These are phyloP conservation scores for Bhutanitis thaidina DNA, from an alignment of 2,888 invertebrate genomes.

Conservation along the genomic window DNA sequence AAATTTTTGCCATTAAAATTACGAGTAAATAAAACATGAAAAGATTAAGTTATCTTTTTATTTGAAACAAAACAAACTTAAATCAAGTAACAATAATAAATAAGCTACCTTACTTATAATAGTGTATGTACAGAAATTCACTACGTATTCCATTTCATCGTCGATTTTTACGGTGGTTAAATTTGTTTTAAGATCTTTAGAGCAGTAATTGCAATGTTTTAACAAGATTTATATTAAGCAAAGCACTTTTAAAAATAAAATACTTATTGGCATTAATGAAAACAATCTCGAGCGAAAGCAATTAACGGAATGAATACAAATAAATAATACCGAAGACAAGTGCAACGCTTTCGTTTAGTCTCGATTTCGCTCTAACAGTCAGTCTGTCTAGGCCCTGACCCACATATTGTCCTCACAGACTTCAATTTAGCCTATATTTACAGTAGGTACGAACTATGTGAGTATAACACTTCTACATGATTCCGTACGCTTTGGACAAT, in stretches of 20 bases:
- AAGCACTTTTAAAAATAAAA: background rate
- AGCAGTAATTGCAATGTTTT: background rate
- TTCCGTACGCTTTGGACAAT: background rate
- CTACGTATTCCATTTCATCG: slow-evolving; percentile 38
- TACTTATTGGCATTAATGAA: background rate
- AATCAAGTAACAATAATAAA: slow-evolving; percentile 57
- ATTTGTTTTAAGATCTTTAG: background rate
- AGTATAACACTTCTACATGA: background rate
- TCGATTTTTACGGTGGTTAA: slow-evolving; percentile 13
- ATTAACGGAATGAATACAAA: slow-evolving; percentile 56
- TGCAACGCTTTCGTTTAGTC: slow-evolving; percentile 35
- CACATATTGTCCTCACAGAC: slow-evolving; percentile 28
- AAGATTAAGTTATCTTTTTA: slow-evolving; percentile 31
- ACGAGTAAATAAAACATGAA: background rate
- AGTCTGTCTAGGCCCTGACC: slow-evolving; percentile 23
- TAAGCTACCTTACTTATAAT: slow-evolving; percentile 49
- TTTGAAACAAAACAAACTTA: slow-evolving; percentile 28
- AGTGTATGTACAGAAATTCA: slow-evolving; percentile 71
- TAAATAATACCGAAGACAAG: slow-evolving; percentile 44
- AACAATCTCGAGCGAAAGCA: slow-evolving; percentile 25
- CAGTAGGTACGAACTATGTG: slow-evolving; percentile 32
- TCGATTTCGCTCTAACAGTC: slow-evolving; percentile 40
- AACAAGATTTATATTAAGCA: background rate
- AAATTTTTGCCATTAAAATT: too few relatives aligned
- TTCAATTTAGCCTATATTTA: slow-evolving; percentile 46